Base-by-base conservation (phyloP, 2,797 vertebrate genomes). In the Myotis planiceps region DNA sequence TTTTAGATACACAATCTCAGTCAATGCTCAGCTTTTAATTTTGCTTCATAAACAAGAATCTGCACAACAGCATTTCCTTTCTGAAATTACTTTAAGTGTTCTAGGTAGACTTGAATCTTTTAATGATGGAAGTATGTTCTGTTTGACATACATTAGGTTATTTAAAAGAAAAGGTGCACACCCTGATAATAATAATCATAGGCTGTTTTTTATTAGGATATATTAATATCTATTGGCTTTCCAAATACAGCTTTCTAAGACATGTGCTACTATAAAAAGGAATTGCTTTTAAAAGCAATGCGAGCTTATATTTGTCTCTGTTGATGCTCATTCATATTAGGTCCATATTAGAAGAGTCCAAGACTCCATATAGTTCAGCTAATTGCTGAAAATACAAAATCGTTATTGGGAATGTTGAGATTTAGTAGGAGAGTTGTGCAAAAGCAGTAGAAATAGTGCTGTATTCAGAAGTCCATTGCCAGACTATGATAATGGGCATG, bases 301-400 rank as follows among this genome's bases (percentile, higher is more conserved):
- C 1, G 89, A 80, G 9, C 29, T 88, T 49, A 25, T 47, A 60
- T 66, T 76, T 80, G 10, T 75, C 79, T 86, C 9, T 89, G 37
- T 8, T 45, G 27, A 89, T 45, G 69, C 6, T 79, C 45, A 37
- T n/a, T 51, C 58, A 29, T 29, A 60, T 15, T 14, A 58, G 34
- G 19, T 5, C 25, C 19, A 18, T 29, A 29, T 53, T 78, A 83
- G 37, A 78, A 49, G 14, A 71, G 4, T 16, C 81, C 63, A 51
- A 13, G 6, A 75, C 45, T 90, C 63, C 16, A 14, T 34, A 74
- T 47, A 88, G 34, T 39, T 93, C 9, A 21, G 16, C 27, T 88
- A 69, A 78, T 25, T 90, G 19, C 27, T 71, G 1, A 45, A 81
- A 96, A 91, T 51, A 80, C 19, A 88, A 86, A 95, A 83, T 78